Base-by-base conservation (phyloP, 2,888 invertebrate genomes). In the Hirtodrosophila histrioides region DNA sequence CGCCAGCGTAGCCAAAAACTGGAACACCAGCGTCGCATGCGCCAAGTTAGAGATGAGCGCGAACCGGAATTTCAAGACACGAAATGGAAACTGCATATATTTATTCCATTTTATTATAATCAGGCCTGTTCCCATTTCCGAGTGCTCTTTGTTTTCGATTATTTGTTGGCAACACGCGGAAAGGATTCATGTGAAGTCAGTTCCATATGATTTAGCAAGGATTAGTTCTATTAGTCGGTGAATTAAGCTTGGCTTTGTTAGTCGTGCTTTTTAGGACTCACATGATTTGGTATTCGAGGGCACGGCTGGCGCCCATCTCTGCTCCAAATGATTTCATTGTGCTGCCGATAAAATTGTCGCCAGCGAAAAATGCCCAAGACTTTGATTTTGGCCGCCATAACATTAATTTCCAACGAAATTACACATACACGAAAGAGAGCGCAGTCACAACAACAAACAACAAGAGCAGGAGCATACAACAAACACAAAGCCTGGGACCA, bases 261-360 rank as follows among this genome's bases (percentile, higher is more conserved):
- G 3, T 31, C 3, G 31, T 31, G 9, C 31, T n/a, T 36, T 10
- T 11, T 36, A 7, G 36, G 6, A 27, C 17, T 10, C 8, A 35
- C 10, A 36, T 4, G n/a, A 36, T 3, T 3, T 54, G 8, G 50
- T 41, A 37, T 11, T 55, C 17, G 12, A 17, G 33, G 33, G 48
- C 48, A 56, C 48, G 36, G 7, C 39, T 35, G 69, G 40, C 50
- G 50, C 53, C 53, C 73, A 60, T 41, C 64, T 64, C 56, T 56
- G 69, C 11, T 49, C 53, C 40, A 60, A 74, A 67, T 74, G 71
- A 86, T 88, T 88, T 88, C 81, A 86, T 82, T 89, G 86, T 81
- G 80, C 73, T 82, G 86, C 83, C 81, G 89, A 89, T 89, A 89
- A 89, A 89, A 89, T 89, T 89, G 89, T 89, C 89, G 89, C 89